Percentiles rank a stretch among this genome's conserved stretches.
These are phyloP conservation scores for Myiozetetes cayanensis DNA, from an alignment of 2,113 vertebrate genomes.

Conservation along the genomic window DNA sequence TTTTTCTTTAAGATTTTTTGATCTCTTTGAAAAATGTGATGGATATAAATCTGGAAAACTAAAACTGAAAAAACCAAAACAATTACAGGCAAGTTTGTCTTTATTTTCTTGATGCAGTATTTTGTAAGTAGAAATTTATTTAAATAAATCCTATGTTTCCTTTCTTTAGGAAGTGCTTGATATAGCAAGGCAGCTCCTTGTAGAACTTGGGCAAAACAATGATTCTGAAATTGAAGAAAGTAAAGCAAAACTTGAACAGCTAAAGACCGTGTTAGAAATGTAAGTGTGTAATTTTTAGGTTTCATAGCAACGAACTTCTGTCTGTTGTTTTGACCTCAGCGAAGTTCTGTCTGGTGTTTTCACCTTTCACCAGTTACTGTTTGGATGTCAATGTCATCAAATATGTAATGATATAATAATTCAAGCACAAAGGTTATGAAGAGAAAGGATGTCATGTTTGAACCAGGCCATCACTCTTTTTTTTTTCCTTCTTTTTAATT, in stretches of 20 bases:
- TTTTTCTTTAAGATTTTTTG: constrained; percentile 82
- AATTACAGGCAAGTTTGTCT: constrained; percentile 79
- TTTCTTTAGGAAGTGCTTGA: constrained; percentile 84
- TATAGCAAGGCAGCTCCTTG: constrained; percentile 86
- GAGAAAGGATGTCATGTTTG: not conserved
- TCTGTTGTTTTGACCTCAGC: not conserved
- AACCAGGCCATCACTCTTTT: not conserved
- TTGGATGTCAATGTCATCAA: not conserved
- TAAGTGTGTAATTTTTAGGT: constrained; percentile 65
- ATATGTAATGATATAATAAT: not conserved
- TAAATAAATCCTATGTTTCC: not conserved
- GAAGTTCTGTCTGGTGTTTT: not conserved
- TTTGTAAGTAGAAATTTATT: not conserved
- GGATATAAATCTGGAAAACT: constrained; percentile 89
- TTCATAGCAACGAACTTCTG: not conserved
- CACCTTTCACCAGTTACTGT: not conserved
- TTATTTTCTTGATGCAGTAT: not conserved
- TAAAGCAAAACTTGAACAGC: constrained; percentile 90
- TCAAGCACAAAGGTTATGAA: not conserved
- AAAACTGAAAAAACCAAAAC: constrained; percentile 89
- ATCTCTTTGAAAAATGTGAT: constrained; percentile 90
- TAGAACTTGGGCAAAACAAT: constrained; percentile 87
- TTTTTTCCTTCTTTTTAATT: not conserved
- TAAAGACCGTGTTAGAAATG: constrained; percentile 91
- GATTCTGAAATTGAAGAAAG: constrained; percentile 93